These are phyloP conservation scores for Junonia oenone DNA, from an alignment of 2,888 invertebrate species.

Conservation along the genomic window DNA sequence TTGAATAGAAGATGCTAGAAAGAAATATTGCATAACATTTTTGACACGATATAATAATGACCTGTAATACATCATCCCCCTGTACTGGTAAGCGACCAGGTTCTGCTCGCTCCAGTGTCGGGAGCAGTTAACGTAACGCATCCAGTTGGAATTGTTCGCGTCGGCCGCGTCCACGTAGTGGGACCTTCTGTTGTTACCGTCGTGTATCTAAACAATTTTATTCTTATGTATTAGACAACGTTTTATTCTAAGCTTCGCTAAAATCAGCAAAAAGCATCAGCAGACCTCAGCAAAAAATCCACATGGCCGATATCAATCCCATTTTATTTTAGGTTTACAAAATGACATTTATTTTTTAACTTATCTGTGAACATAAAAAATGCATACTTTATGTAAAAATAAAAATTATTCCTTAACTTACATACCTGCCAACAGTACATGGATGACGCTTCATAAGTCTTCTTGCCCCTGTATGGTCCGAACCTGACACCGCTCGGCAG, in stretches of 20 bases:
- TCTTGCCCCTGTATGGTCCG: conserved; percentile 55
- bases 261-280: too few relatives aligned
- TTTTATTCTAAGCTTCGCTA: too few relatives aligned
- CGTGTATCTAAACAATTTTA: conserved; percentile 24
- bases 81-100: conserved; percentile 76
- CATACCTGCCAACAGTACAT: conserved; percentile 63
- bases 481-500: conserved; percentile 59
- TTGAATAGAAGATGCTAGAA: too few relatives aligned
- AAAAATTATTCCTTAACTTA: too few relatives aligned
- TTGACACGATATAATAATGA: conserved; percentile 22
- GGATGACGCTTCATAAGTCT: conserved; percentile 36
- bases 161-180: conserved; percentile 57
- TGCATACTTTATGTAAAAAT: too few relatives aligned
- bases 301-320: too few relatives aligned
- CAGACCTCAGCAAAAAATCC: too few relatives aligned
- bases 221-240: too few relatives aligned
- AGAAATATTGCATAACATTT: too few relatives aligned
- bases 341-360: too few relatives aligned
- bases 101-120: conserved; percentile 72
- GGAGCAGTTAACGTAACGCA: conserved; percentile 79
- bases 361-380: too few relatives aligned
- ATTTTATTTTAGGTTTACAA: too few relatives aligned
- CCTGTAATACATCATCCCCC: conserved; percentile 74
- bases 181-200: conserved; percentile 32
- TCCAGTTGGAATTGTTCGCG: conserved; percentile 68